A percentile compares a stretch with the other conserved stretches of the same genome.
phyloP scores from a whole-genome alignment of 1,140 invertebrate genomes.

The Xylocopa sonorina region DNA sequence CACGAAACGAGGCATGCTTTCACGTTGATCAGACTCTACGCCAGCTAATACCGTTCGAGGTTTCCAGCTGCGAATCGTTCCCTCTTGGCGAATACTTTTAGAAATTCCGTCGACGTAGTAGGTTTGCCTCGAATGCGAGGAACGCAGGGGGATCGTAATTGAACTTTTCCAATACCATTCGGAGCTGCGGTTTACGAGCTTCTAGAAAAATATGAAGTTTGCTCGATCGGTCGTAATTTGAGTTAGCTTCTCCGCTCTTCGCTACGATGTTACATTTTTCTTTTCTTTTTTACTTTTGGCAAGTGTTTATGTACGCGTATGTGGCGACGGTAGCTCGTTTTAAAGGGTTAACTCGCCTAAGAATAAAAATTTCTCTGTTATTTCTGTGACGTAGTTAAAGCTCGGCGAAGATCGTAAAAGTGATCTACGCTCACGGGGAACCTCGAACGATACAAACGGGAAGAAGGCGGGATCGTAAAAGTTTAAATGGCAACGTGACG shows the following conservation, averaged over 20 bases:
- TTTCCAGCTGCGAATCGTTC: conserved; percentile 1
- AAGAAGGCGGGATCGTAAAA: not conserved
- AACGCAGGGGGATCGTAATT: not conserved
- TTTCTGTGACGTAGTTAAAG: not conserved
- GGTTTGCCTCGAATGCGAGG: not conserved
- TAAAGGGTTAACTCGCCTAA: conserved; percentile 13
- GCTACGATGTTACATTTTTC: not conserved
- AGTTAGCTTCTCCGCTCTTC: not conserved
- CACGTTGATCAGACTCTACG: conserved; percentile 7
- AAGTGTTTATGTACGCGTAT: not conserved
- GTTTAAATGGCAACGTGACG: not conserved
- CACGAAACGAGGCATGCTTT: not conserved
- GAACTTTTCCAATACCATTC: not conserved
- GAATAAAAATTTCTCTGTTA: not conserved
- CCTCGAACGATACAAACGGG: not conserved
- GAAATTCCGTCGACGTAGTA: not conserved
- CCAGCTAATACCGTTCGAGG: conserved; percentile 15
- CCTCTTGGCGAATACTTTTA: not conserved
- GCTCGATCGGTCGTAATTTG: too few relatives aligned
- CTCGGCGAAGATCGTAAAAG: not conserved
- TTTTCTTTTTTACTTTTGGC: not conserved
- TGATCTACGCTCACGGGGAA: not conserved
- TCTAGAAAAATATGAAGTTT: not conserved
- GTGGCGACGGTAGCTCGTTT: not conserved
- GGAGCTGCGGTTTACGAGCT: too few relatives aligned